Conservation (phyloP, 2,888 invertebrate genomes). For the Octodonta nipae region DNA sequence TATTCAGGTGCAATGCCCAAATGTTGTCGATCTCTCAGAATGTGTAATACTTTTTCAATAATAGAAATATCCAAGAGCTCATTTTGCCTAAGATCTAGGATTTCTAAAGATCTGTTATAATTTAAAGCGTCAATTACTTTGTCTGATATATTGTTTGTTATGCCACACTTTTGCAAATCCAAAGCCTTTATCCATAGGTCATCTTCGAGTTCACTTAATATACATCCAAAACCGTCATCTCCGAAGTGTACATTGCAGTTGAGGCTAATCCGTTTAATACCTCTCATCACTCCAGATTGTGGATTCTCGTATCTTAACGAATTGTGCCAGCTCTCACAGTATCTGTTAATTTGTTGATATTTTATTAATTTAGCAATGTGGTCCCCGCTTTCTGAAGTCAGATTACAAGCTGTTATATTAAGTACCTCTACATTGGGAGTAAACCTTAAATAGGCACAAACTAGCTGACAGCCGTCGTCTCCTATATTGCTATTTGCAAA, state of each 20-base stretch:
- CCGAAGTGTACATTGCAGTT: constrained; percentile 56
- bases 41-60: constrained; percentile 26
- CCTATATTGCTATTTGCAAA: constrained; percentile 55
- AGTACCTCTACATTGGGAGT: constrained; percentile 53
- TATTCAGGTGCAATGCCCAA: constrained; percentile 25
- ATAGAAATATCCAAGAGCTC: constrained; percentile 23
- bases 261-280: constrained; percentile 53
- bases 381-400: constrained; percentile 49
- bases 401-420: constrained; percentile 55
- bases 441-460: constrained; percentile 55
- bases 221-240: constrained; percentile 46
- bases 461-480: constrained; percentile 56
- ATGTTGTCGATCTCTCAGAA: constrained; percentile 26
- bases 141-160: constrained; percentile 48
- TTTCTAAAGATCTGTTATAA: constrained; percentile 51
- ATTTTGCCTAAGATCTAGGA: constrained; percentile 57
- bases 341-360: constrained; percentile 39
- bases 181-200: constrained; percentile 71
- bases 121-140: constrained; percentile 46
- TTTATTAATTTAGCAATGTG: constrained; percentile 54
- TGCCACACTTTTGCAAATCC: constrained; percentile 62
- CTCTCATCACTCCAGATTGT: constrained; percentile 58
- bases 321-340: constrained; percentile 36
- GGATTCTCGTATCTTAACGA: constrained; percentile 65
- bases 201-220: constrained; percentile 58